Evolutionary conservation across 2,113 vertebrate genomes (phyloP).

Genomic region (Amblyornis subalaris): DNA sequence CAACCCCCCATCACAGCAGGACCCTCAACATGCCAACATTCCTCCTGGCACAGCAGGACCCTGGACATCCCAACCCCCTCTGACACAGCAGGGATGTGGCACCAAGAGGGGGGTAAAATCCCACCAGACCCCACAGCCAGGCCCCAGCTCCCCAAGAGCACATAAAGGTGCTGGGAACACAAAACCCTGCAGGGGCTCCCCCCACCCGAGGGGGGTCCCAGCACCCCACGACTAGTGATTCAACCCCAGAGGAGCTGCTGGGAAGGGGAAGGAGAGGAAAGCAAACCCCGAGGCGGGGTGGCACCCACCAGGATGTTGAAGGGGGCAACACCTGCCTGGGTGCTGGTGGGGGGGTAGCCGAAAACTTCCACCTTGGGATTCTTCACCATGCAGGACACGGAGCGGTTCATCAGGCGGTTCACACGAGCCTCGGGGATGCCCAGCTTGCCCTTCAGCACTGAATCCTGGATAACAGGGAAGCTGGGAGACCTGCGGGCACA

Average conservation of each 20-base stretch:
- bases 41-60: neutral
- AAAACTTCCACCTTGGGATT: slow-evolving; percentile 96
- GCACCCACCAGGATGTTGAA: slow-evolving; percentile 77
- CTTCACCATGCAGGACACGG: slow-evolving; percentile 94
- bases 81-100: fast-evolving
- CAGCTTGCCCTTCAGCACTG: slow-evolving; percentile 91
- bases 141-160: neutral
- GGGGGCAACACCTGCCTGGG: slow-evolving; percentile 86
- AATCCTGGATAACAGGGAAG: slow-evolving; percentile 95
- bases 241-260: fast-evolving
- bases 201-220: neutral
- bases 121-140: fast-evolving
- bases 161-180: neutral
- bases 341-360: slow-evolving; percentile 89
- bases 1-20: neutral
- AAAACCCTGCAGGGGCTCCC: neutral
- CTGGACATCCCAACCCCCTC: neutral
- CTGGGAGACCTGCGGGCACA: slow-evolving; percentile 85
- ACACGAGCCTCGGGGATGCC: slow-evolving; percentile 89
- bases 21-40: neutral
- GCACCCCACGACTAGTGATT: fast-evolving
- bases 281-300: slow-evolving; percentile 62
- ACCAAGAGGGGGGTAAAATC: neutral
- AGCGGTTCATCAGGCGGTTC: slow-evolving; percentile 95
- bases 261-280: slow-evolving; percentile 22